Evolutionary conservation across 2,113 vertebrate species (phyloP).

Genomic region (Oophaga pumilio): DNA sequence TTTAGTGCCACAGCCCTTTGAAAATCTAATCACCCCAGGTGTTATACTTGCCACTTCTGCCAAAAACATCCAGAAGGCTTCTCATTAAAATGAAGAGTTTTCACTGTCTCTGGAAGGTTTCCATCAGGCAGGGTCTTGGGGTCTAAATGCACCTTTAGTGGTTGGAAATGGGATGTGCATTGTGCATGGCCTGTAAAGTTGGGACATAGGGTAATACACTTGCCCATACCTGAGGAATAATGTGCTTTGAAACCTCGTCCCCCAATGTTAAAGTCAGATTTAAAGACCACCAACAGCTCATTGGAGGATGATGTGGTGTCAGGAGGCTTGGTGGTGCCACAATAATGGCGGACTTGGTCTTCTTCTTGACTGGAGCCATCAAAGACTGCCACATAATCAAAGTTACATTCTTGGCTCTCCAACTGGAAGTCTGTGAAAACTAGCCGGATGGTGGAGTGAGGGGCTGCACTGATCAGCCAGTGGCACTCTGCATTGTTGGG

Average conservation of each 20-base stretch:
- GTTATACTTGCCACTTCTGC: no score
- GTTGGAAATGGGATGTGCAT: no score
- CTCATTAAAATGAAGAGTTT: no score
- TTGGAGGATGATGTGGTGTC: slow-evolving; percentile 76
- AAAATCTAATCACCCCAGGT: no score
- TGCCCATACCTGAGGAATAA: slow-evolving; percentile 86
- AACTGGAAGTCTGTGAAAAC: slow-evolving; percentile 92
- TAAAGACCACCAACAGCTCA: slow-evolving; percentile 89
- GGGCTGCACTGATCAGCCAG: slow-evolving; percentile 83
- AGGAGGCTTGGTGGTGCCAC: slow-evolving; percentile 78
- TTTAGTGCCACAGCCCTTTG: no score
- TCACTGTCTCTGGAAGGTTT: no score
- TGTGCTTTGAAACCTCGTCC: slow-evolving; percentile 92
- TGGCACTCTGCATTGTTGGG: slow-evolving; percentile 89
- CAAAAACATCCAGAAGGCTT: no score
- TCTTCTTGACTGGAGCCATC: slow-evolving; percentile 75
- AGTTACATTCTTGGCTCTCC: slow-evolving; percentile 88
- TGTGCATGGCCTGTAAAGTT: no score
- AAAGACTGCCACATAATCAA: slow-evolving; percentile 89
- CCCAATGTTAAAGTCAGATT: slow-evolving; percentile 95
- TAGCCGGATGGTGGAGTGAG: slow-evolving; percentile 76
- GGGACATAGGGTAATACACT: not conserved
- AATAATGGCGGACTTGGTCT: slow-evolving; percentile 81
- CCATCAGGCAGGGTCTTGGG: no score
- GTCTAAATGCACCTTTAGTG: no score